Evolutionary conservation across 1,140 invertebrate species (phyloP).

Genomic region (Pogonus chalceus): DNA sequence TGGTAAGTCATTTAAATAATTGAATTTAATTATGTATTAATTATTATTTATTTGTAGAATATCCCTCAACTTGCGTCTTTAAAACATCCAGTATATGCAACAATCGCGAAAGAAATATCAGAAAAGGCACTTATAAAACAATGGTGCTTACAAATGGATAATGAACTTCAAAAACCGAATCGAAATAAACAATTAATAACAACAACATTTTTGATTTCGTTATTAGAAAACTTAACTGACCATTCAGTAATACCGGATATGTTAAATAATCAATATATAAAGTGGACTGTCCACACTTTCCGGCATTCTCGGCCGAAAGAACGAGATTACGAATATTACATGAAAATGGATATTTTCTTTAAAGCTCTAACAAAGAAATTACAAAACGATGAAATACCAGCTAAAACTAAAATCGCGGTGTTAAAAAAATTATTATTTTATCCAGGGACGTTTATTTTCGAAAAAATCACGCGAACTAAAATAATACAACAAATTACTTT

Average conservation of each 20-base stretch:
- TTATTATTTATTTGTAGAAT: constrained; percentile 37
- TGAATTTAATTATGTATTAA: constrained; percentile 13
- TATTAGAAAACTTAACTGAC: constrained; percentile 20
- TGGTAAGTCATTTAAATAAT: constrained; percentile 38
- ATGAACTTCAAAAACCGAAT: constrained; percentile 45
- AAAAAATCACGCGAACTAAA: constrained; percentile 55
- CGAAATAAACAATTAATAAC: constrained; percentile 46
- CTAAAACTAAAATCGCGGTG: constrained; percentile 42
- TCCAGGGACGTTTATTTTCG: constrained; percentile 58
- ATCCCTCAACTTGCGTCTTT: constrained; percentile 44
- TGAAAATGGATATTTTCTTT: constrained; percentile 41
- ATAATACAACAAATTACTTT: constrained; percentile 49
- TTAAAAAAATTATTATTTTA: constrained; percentile 52
- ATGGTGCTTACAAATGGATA: constrained; percentile 48
- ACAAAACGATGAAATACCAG: constrained; percentile 37
- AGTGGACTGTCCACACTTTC: constrained; percentile 39
- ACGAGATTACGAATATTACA: constrained; percentile 36
- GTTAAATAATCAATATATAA: constrained; percentile 29
- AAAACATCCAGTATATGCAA: constrained; percentile 49
- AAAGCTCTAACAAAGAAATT: constrained; percentile 39
- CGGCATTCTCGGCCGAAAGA: constrained; percentile 40
- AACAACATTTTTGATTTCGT: constrained; percentile 23
- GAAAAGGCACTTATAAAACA: constrained; percentile 36
- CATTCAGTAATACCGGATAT: constrained; percentile 20
- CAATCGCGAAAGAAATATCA: constrained; percentile 41